Conservation (phyloP, 2,797 vertebrate species). For the Crypturellus tataupa region DNA sequence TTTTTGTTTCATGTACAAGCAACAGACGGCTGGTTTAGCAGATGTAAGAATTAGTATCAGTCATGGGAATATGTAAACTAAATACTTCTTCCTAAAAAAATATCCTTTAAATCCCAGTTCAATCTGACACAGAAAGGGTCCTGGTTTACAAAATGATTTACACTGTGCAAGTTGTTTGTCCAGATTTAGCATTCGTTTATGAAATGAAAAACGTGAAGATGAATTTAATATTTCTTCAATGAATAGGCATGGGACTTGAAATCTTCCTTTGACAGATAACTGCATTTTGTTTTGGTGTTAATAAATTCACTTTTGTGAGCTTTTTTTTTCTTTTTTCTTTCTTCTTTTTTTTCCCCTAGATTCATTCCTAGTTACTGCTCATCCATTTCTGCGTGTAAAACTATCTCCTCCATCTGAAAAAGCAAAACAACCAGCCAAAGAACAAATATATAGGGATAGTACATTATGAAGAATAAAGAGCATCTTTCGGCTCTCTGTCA, state of each 20-base stretch:
- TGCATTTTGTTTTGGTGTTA: constrained; percentile 68
- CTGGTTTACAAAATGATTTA: constrained; percentile 69
- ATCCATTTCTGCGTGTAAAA: constrained; percentile 65
- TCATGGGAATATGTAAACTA: constrained; percentile 35
- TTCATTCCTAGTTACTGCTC: constrained; percentile 48
- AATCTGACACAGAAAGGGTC: constrained; percentile 23
- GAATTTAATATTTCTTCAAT: constrained; percentile 72
- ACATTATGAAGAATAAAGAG: constrained; percentile 83
- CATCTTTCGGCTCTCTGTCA: constrained; percentile 77
- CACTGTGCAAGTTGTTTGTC: constrained; percentile 56
- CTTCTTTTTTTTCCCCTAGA: neutral
- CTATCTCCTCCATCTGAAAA: constrained; percentile 52
- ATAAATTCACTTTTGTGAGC: constrained; percentile 68
- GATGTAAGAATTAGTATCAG: constrained; percentile 60
- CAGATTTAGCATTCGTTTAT: constrained; percentile 57
- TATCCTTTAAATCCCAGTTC: constrained; percentile 69
- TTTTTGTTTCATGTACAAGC: constrained; percentile 49
- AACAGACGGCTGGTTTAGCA: constrained; percentile 14
- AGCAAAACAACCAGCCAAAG: constrained; percentile 57
- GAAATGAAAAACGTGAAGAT: constrained; percentile 54
- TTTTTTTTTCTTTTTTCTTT: neutral
- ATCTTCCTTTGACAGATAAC: constrained; percentile 65
- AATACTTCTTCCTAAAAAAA: constrained; percentile 59
- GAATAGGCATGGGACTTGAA: constrained; percentile 52
- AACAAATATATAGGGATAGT: constrained; percentile 79